A percentile compares a stretch with the other conserved stretches of the same genome.
These are phyloP conservation scores for Tauraco hartlaubi DNA, from an alignment of 2,797 vertebrate species.

Conservation along the genomic window DNA sequence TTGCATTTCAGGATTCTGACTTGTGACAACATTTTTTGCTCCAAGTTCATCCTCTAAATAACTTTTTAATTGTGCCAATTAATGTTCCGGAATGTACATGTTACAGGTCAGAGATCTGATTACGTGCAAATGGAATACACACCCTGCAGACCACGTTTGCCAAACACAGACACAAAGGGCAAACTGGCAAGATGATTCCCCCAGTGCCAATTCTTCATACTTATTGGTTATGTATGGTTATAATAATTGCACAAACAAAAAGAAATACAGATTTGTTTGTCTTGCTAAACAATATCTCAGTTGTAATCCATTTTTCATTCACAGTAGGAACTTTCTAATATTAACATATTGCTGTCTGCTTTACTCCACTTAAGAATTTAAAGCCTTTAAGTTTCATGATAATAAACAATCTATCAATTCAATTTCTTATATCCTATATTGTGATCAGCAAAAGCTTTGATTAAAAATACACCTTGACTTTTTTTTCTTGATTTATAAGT, in stretches of 20 bases:
- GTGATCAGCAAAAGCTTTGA: slow-evolving; percentile 25
- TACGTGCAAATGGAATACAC: slow-evolving; percentile 1
- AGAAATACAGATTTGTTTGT: slow-evolving; percentile 36
- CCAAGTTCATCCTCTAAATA: slow-evolving; percentile 27
- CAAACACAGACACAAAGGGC: background rate
- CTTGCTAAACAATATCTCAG: slow-evolving; percentile 54
- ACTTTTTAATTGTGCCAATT: slow-evolving; percentile 54
- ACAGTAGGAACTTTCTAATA: slow-evolving; percentile 35
- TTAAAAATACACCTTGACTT: slow-evolving; percentile 31
- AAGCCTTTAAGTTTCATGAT: slow-evolving; percentile 43
- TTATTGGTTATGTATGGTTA: background rate
- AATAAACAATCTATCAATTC: background rate
- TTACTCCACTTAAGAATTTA: slow-evolving; percentile 23
- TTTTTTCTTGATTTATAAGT: slow-evolving; percentile 7
- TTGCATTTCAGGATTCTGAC: background rate
- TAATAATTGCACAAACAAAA: slow-evolving; percentile 15
- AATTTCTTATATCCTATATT: slow-evolving; percentile 14
- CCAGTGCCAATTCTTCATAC: background rate
- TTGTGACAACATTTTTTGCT: background rate
- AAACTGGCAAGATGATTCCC: background rate
- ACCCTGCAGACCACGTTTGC: background rate
- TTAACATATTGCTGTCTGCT: slow-evolving; percentile 31
- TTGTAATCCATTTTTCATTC: slow-evolving; percentile 62
- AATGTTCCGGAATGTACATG: slow-evolving; percentile 39
- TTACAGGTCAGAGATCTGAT: slow-evolving; percentile 60